Evolutionary conservation across 2,113 vertebrate genomes (phyloP), one percentile per base, ranked within the genome.

Genomic region (Protobothrops flavoviridis): DNA sequence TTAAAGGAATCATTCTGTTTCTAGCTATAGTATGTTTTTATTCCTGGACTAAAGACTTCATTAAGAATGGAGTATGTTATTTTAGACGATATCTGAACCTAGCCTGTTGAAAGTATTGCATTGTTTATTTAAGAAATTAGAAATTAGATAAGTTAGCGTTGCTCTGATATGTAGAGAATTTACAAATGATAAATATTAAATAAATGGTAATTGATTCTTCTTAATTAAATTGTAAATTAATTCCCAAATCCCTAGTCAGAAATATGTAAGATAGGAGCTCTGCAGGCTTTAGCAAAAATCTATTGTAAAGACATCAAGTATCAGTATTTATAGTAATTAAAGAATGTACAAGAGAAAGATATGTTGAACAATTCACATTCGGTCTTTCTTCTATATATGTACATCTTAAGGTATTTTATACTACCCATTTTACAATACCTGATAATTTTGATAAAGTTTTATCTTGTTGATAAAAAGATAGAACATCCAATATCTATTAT

Each of bases 251-350:
- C 92, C 90, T 15, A 85, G 0, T 92, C 95, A 92, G 88, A 94
- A 43, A 89, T 48, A 88, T 21, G 61, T 85, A 85, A 87, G 91
- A 93, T 90, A 52, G 88, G 48, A 93, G 48, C 74, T 87, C 94
- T 96, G 92, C 59, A 94, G 86, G 59, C 13, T 90, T 96, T 95
- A 94, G 88, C 91, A 93, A 92, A 95, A 92, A 81, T 85, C 86
- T 94, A 87, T 94, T 95, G 91, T 88, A 93, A 10, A 94, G 87
- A 48, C 90, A 94, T 17, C 93, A 92, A 91, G 94, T 91, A 94
- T 91, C 86, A 57, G 89, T 92, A 90, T 90, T 59, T 96, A 94
- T 89, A 95, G 55, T 87, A 94, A 92, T 81, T 94, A 94, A 96
- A 95, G 94, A 95, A 96, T 24, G n/a, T 64, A 11, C 24, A 5